These are phyloP conservation scores for Bergia sp. DNA, from an alignment of 92 coral and sea anemone genomes.

Conservation along the genomic window DNA sequence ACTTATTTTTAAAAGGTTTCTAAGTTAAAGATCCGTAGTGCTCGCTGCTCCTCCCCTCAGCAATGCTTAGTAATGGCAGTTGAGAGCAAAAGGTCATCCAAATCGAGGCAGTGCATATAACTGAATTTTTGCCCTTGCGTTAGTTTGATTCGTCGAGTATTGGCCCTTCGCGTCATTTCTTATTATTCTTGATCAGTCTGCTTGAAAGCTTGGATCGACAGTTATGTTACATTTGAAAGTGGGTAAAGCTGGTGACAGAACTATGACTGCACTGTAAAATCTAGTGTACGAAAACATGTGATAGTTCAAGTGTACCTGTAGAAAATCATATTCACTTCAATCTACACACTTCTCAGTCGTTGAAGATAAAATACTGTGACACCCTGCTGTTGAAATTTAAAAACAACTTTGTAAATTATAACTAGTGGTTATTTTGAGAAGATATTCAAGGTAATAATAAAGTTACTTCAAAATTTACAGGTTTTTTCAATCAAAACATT, in stretches of 20 bases:
- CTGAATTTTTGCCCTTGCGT: not conserved
- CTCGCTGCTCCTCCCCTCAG: too few relatives aligned
- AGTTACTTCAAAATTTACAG: not conserved
- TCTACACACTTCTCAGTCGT: too few relatives aligned
- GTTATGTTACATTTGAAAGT: not conserved
- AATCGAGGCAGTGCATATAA: not conserved
- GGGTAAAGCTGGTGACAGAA: not conserved
- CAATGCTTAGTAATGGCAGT: not conserved
- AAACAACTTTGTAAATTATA: not conserved
- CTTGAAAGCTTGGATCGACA: not conserved
- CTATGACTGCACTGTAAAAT: not conserved
- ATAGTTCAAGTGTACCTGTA: not conserved
- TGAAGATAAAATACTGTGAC: not conserved
- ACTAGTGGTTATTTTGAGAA: not conserved
- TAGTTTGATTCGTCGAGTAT: not conserved
- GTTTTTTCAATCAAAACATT: too few relatives aligned
- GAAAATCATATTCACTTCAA: too few relatives aligned
- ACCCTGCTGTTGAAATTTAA: not conserved
- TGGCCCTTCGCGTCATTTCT: not conserved
- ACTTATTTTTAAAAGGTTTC: not conserved
- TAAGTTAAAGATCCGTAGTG: not conserved
- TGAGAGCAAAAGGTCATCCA: not conserved
- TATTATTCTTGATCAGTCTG: not conserved
- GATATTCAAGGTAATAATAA: not conserved
- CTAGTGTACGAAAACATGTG: not conserved